Base-by-base conservation (phyloP, 2,113 vertebrate genomes). In the Pomatorhinus ruficollis region DNA sequence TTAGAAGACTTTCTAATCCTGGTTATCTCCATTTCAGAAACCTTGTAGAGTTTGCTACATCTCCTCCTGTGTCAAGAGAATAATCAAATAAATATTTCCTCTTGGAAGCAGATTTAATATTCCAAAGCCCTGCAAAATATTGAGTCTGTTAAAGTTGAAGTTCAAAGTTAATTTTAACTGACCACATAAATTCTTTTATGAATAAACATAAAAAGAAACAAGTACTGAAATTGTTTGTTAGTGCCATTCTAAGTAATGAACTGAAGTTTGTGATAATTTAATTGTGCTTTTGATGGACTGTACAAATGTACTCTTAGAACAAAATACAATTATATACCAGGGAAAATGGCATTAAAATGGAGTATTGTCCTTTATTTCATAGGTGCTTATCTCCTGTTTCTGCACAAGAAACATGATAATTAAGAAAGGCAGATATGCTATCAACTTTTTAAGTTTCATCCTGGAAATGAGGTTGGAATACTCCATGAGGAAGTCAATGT, bases 301-400 rank as follows among this genome's bases (percentile, higher is more conserved):
- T 60, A 70, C 49, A 86, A 88, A 83, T 45, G 28, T 89, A 66
- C 35, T 95, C 80, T 81, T 85, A 75, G 76, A 68, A 92, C 76
- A 81, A 87, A 90, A 90, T 64, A 28, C 47, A 66, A 52, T 92
- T 90, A 92, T 63, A 35, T 70, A 44, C 49, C 5, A 5, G 45
- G 40, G 80, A 59, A 89, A 93, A 83, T 77, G 17, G 30, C 93
- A 87, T 96, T 89, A 74, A 93, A 95, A 69, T 76, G 53, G 75
- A 76, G 28, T 44, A 35, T 69, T 87, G 60, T 94, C 52, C 56
- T 74, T 71, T 82, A 77, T 81, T 96, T 93, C 72, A 52, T 88
- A 93, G 89, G 68, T 95, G 35, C 40, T 92, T 93, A 78, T 92
- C 83, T 96, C n/a, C 47, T 59, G 27, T 80, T 92, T 90, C 86